Evolutionary conservation across 2,888 invertebrate species (phyloP).

Genomic region (Gryllus longicercus): DNA sequence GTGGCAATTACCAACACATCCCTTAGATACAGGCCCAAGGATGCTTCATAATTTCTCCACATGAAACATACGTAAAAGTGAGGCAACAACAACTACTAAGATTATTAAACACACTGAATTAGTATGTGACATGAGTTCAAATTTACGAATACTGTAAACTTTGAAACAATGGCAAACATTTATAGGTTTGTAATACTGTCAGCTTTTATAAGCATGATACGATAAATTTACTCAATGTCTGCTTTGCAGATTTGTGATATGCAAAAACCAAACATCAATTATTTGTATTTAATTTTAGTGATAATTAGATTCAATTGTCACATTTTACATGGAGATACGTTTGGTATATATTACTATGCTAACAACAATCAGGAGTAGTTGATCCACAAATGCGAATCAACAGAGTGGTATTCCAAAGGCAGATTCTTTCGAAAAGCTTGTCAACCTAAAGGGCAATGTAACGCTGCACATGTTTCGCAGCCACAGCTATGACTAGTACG

Average conservation of each 20-base stretch:
- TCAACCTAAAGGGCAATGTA: not conserved
- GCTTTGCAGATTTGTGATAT: not conserved
- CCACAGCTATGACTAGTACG: not conserved
- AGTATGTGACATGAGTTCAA: not conserved
- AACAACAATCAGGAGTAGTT: slow-evolving; percentile 6
- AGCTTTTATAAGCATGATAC: slow-evolving; percentile 1
- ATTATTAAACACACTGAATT: not conserved
- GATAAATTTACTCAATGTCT: slow-evolving; percentile 1
- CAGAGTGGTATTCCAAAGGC: slow-evolving; percentile 17
- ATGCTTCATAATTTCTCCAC: not conserved
- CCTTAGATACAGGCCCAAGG: not conserved
- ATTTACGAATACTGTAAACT: not conserved
- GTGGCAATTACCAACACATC: too few species aligned
- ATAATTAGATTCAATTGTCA: not conserved
- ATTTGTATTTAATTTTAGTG: not conserved
- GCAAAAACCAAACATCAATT: slow-evolving; percentile 2
- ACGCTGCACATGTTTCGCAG: not conserved
- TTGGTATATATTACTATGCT: not conserved
- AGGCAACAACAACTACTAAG: not conserved
- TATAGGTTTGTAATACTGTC: not conserved
- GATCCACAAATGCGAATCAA: not conserved
- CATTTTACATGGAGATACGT: slow-evolving; percentile 3
- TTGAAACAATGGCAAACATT: not conserved
- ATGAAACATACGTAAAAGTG: not conserved
- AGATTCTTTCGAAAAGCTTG: not conserved